phyloP scores from a whole-genome alignment of 2,797 vertebrate genomes.

The Columba guinea region DNA sequence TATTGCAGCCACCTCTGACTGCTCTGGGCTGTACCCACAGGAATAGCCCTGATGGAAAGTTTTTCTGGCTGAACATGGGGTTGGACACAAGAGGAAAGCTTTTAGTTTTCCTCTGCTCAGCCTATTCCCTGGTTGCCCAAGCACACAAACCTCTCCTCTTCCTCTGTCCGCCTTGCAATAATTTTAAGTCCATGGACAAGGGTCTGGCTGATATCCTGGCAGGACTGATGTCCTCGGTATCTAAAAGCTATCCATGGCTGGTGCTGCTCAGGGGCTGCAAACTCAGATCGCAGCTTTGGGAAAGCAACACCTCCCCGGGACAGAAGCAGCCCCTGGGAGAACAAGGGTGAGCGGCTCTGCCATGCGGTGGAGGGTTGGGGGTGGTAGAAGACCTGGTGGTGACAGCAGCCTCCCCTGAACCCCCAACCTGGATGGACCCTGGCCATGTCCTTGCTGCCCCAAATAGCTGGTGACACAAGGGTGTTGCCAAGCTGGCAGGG shows the following conservation, averaged over 20 bases:
- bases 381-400: not conserved
- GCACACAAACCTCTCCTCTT: not conserved
- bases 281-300: not conserved
- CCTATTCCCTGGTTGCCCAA: not conserved
- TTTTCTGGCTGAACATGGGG: not conserved
- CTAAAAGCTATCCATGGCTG: not conserved
- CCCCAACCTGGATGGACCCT: not conserved
- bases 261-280: not conserved
- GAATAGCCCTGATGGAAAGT: not conserved
- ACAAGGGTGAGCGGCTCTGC: not conserved
- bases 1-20: slow-evolving; percentile 14
- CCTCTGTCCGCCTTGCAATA: not conserved
- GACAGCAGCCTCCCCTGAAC: not conserved
- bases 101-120: not conserved
- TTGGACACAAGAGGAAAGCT: not conserved
- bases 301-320: not conserved
- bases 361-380: not conserved
- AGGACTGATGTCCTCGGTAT: not conserved
- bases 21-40: not conserved
- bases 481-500: not conserved
- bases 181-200: not conserved
- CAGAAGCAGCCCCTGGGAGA: not conserved
- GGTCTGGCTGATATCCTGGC: not conserved
- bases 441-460: not conserved
- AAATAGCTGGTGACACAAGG: not conserved